Conservation (phyloP, 1,140 invertebrate genomes). For the Laupala kohalensis region DNA sequence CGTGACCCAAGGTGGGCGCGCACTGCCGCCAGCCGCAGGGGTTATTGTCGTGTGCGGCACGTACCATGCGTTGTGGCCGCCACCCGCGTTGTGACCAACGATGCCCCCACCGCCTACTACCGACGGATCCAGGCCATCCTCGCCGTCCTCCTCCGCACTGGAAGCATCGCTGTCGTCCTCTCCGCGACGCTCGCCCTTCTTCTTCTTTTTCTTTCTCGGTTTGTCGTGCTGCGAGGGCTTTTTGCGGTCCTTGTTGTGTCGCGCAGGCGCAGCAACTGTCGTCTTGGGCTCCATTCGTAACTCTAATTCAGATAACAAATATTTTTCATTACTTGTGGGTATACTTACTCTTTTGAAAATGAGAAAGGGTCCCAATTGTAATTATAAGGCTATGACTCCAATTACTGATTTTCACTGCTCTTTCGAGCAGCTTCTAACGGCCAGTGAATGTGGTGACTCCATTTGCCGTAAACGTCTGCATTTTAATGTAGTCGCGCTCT, state of each 20-base stretch:
- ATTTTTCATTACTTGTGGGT: no score
- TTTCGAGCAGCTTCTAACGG: no score
- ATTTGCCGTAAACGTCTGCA: no score
- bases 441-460: no score
- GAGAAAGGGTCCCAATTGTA: no score
- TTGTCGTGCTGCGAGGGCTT: not conserved
- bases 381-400: no score
- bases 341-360: no score
- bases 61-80: not conserved
- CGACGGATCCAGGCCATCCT: not conserved
- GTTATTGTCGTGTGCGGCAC: not conserved
- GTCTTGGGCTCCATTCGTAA: not conserved
- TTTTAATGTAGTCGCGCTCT: no score
- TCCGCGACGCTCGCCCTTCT: not conserved
- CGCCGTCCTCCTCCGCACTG: not conserved
- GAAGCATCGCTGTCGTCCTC: not conserved
- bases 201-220: not conserved
- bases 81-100: not conserved
- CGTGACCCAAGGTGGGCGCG: not conserved
- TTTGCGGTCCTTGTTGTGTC: not conserved
- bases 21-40: not conserved
- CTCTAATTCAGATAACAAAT: no score
- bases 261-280: not conserved
- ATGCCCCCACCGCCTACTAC: no score
- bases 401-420: no score